Conservation (phyloP, 1,140 invertebrate genomes). For the Trialeurodes vaporariorum region DNA sequence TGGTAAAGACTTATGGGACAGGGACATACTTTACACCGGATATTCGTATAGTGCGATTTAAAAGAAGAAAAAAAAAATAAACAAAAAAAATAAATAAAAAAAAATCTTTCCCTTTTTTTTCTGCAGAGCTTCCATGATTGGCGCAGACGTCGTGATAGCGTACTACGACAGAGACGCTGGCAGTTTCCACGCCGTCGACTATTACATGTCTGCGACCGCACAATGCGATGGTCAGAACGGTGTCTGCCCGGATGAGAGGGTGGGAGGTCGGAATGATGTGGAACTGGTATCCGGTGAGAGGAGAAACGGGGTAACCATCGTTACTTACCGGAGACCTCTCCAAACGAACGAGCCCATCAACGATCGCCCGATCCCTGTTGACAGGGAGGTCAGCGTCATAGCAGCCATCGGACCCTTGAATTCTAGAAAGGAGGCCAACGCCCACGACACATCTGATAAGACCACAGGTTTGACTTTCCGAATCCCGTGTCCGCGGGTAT, state of each 20-base stretch:
- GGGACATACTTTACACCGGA: no score
- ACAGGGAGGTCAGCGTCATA: slow-evolving; percentile 61
- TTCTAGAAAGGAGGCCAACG: slow-evolving; percentile 63
- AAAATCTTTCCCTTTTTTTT: no score
- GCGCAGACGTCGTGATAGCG: slow-evolving; percentile 71
- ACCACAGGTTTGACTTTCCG: slow-evolving; percentile 46
- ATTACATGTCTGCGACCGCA: slow-evolving; percentile 68
- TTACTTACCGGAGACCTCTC: slow-evolving; percentile 62
- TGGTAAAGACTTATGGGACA: no score
- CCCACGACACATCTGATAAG: slow-evolving; percentile 57
- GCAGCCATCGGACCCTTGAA: slow-evolving; percentile 79
- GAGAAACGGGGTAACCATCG: slow-evolving; percentile 67
- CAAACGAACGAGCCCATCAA: slow-evolving; percentile 57
- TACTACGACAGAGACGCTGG: slow-evolving; percentile 58
- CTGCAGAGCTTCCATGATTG: slow-evolving; percentile 45
- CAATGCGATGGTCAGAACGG: slow-evolving; percentile 71
- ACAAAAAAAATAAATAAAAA: no score
- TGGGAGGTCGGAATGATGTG: slow-evolving; percentile 72
- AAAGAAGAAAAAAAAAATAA: no score
- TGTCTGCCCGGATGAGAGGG: slow-evolving; percentile 69
- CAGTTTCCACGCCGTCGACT: slow-evolving; percentile 66
- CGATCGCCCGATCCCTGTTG: slow-evolving; percentile 52
- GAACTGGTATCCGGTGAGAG: slow-evolving; percentile 56
- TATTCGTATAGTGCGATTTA: no score
- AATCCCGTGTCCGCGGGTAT: no score